Conservation (phyloP, 2,888 invertebrate species). For the Coelinius sp. region DNA sequence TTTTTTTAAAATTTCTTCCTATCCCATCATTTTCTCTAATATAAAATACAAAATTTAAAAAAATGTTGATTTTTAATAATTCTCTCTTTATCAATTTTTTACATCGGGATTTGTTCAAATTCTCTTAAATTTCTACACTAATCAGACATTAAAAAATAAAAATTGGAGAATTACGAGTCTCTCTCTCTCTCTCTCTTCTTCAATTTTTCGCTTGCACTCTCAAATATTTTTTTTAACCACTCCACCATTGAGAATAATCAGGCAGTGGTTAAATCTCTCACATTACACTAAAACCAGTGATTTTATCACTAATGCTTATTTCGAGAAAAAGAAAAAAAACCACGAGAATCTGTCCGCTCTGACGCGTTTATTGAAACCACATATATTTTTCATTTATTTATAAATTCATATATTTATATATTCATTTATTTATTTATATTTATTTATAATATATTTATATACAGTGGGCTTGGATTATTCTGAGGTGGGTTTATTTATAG, state of each 20-base stretch:
- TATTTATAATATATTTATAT: conserved; percentile 67
- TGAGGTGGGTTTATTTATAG: conserved; percentile 14
- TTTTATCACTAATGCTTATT: neutral
- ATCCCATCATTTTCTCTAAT: conserved; percentile 26
- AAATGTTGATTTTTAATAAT: conserved; percentile 11
- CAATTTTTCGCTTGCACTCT: neutral
- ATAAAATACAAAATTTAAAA: conserved; percentile 22
- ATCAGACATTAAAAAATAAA: conserved; percentile 30
- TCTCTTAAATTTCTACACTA: conserved; percentile 36
- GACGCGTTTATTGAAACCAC: conserved; percentile 60
- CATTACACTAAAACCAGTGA: conserved; percentile 26
- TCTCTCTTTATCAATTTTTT: conserved; percentile 38
- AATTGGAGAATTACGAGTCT: conserved; percentile 30
- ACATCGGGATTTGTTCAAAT: conserved; percentile 23
- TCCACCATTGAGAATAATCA: conserved; percentile 25
- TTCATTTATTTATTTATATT: conserved; percentile 46
- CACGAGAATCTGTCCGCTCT: conserved; percentile 56
- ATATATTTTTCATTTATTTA: conserved; percentile 53
- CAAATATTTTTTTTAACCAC: conserved; percentile 7
- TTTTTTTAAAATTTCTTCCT: conserved; percentile 10
- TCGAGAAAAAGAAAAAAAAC: conserved; percentile 42
- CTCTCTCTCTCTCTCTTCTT: conserved; percentile 4
- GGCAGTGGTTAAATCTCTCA: conserved; percentile 17
- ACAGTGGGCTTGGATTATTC: conserved; percentile 56
- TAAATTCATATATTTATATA: conserved; percentile 32